A percentile compares a stretch with the other conserved stretches of the same genome.
These are phyloP conservation scores for Pyrgilauda ruficollis DNA, from an alignment of 2,113 vertebrate genomes.

Conservation along the genomic window DNA sequence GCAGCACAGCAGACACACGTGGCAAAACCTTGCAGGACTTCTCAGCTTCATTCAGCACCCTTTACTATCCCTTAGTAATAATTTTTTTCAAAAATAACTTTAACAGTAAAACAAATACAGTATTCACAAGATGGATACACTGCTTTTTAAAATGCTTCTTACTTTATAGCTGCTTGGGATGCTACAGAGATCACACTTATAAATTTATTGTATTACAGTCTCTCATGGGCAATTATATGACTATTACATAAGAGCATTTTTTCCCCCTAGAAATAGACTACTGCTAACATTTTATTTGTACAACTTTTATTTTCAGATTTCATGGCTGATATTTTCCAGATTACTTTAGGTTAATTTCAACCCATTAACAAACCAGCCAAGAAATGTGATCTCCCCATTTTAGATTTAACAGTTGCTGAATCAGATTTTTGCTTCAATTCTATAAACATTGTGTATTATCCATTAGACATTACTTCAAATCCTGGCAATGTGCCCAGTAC, in stretches of 20 bases:
- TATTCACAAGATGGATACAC: background rate
- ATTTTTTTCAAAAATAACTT: background rate
- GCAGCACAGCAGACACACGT: background rate
- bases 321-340: background rate
- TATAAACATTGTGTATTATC: background rate
- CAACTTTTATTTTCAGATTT: background rate
- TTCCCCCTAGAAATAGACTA: slow-evolving; percentile 27
- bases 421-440: background rate
- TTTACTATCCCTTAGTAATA: background rate
- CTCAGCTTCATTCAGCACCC: background rate
- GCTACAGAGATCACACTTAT: background rate
- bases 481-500: background rate
- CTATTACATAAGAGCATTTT: background rate
- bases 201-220: background rate
- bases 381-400: background rate
- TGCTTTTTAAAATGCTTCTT: background rate
- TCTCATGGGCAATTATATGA: background rate
- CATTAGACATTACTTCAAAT: background rate
- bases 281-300: background rate
- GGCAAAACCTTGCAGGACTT: background rate
- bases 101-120: slow-evolving; percentile 1
- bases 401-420: background rate
- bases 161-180: background rate
- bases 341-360: background rate
- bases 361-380: background rate